These are phyloP conservation scores for Callocephalon fimbriatum DNA, from an alignment of 2,113 vertebrate genomes.

Conservation along the genomic window DNA sequence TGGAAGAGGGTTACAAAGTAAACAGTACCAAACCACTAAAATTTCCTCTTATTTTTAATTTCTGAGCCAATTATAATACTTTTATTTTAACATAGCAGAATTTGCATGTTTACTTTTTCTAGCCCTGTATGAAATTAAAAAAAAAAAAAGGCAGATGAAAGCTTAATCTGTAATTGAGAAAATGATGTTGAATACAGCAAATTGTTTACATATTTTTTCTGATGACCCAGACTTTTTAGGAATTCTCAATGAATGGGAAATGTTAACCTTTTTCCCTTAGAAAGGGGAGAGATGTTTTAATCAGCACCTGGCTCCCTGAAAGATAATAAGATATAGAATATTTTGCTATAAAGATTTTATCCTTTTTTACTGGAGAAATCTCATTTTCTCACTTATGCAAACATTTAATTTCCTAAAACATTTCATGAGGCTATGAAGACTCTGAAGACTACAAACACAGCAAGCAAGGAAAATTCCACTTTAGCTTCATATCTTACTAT, in stretches of 20 bases:
- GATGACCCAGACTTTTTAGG: neutral
- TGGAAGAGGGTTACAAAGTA: neutral
- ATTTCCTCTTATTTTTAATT: neutral
- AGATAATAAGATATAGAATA: neutral
- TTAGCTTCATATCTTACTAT: neutral
- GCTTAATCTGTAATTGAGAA: neutral
- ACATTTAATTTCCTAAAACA: neutral
- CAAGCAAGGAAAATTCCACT: neutral
- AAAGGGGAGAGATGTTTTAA: neutral
- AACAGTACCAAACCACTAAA: neutral
- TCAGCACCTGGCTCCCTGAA: neutral
- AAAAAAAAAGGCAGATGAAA: neutral
- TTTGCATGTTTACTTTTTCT: neutral
- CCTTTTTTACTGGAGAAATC: neutral
- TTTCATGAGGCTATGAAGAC: neutral
- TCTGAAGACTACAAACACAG: neutral
- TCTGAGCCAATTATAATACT: neutral
- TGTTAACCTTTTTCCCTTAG: neutral
- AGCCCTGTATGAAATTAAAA: neutral
- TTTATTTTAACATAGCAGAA: neutral
- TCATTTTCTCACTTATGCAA: neutral
- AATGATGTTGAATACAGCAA: neutral
- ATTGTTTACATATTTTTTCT: neutral
- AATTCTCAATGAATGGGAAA: neutral
- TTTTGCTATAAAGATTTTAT: neutral